A percentile compares a stretch with the other conserved stretches of the same genome.
phyloP scores from a whole-genome alignment of 2,888 invertebrate genomes.

The Omphaloscelis lunosa region DNA sequence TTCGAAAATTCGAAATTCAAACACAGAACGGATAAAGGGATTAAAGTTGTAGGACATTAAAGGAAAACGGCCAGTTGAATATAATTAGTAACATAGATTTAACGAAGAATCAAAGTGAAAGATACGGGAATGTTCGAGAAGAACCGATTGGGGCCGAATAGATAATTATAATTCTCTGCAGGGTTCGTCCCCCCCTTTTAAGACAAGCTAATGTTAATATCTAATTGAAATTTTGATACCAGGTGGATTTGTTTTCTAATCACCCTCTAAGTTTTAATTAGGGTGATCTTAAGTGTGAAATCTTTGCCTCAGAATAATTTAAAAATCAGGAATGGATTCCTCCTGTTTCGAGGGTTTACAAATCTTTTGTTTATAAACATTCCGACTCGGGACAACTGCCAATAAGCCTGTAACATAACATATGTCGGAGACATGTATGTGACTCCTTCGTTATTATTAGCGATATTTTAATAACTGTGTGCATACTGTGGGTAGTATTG shows the following conservation, averaged over 20 bases:
- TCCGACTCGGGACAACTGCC: fast-evolving
- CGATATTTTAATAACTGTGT: no score
- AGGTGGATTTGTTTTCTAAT: constrained; percentile 76
- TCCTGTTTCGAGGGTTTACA: neutral
- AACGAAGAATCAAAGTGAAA: constrained; percentile 65
- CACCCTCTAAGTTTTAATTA: constrained; percentile 70
- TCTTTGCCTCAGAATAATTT: constrained; percentile 13
- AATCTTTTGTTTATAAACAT: neutral
- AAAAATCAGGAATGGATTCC: neutral
- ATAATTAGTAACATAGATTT: constrained; percentile 60
- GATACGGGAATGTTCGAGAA: constrained; percentile 66
- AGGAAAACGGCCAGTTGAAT: constrained; percentile 49
- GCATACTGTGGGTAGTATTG: no score
- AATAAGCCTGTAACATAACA: no score
- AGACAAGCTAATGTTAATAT: constrained; percentile 75
- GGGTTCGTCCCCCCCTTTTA: constrained; percentile 70
- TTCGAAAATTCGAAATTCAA: constrained; percentile 48
- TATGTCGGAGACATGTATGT: no score
- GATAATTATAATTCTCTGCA: constrained; percentile 78
- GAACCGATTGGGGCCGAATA: constrained; percentile 75
- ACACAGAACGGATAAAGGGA: constrained; percentile 46
- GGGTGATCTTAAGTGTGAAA: constrained; percentile 62
- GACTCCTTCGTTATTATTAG: no score
- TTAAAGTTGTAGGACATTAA: constrained; percentile 49
- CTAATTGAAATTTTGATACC: constrained; percentile 77